Evolutionary conservation across 1,140 invertebrate genomes (phyloP).

Genomic region (Apis laboriosa): DNA sequence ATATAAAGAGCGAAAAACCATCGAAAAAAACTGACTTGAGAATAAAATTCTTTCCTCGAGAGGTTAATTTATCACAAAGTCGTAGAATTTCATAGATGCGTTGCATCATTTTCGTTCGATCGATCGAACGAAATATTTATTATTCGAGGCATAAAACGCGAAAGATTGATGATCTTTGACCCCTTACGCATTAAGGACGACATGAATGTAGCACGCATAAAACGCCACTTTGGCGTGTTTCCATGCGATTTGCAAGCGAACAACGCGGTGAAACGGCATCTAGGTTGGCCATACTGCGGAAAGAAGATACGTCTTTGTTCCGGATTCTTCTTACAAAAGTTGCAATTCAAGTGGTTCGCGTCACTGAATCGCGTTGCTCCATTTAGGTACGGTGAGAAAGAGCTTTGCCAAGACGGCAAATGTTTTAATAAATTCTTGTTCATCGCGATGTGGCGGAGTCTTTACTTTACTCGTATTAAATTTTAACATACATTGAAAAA

Average conservation of each 20-base stretch:
- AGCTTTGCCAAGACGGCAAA: background rate
- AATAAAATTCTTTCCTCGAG: too few relatives aligned
- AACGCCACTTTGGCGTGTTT: slow-evolving; percentile 9
- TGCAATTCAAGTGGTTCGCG: background rate
- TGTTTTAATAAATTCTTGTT: background rate
- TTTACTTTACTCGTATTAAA: too few relatives aligned
- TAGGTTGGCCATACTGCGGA: too few relatives aligned
- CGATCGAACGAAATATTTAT: background rate
- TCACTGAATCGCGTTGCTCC: background rate
- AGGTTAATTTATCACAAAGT: too few relatives aligned
- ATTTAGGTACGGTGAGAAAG: background rate
- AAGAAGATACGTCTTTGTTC: background rate
- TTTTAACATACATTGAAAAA: too few relatives aligned
- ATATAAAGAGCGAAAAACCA: too few relatives aligned
- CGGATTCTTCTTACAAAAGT: background rate
- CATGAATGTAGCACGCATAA: background rate
- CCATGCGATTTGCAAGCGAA: background rate
- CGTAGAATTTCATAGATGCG: too few relatives aligned
- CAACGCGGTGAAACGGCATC: background rate
- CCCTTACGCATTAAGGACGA: background rate
- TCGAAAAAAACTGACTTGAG: too few relatives aligned
- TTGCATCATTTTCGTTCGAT: background rate
- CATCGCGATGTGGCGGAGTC: too few relatives aligned
- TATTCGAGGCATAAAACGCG: background rate
- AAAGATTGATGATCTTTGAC: background rate